Base-by-base conservation (phyloP, 1,140 invertebrate species). In the Charaxes varanes region DNA sequence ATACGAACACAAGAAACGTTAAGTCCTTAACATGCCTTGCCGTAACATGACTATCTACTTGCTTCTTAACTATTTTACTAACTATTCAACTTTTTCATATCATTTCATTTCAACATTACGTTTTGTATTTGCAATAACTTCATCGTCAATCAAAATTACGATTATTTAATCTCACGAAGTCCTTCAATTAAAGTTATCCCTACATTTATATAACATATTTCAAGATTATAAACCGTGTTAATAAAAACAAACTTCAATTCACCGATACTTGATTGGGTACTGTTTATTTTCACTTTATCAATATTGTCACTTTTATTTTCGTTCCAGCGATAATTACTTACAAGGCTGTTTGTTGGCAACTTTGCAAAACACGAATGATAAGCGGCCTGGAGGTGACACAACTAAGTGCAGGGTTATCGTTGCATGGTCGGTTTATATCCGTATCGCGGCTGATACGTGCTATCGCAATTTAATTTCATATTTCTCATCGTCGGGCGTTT, bases 321-420 rank as follows among this genome's bases (percentile, higher is more conserved):
- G 30, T 40, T 41, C 37, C 28, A 36, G 13, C 37, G 51, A 55
- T 65, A 58, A 52, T 23, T 41, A 21, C 14, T 51, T 17, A 41
- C 46, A 51, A 57, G 49, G 48, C 48, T 64, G 50, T 58, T 63
- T 62, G 48, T 65, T 61, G 30, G 68, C 72, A 74, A 77, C 62
- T 66, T 65, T 68, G 69, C 67, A 79, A 67, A 76, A 67, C 68
- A 68, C 46, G n/a, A 28, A 23, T 47, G 69, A 73, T 72, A 77
- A 61, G 15, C 35, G 27, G 8, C 14, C 40, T 33, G 23, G 42
- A 53, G 67, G 59, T 69, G 65, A 72, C 55, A 56, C 40, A 36
- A 43, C 43, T 31, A 54, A 65, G 58, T 71, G 72, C 64, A 68
- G 62, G 76, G 72, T 77, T 77, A 80, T 77, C 74, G 17, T 31